Base-by-base conservation (phyloP, 1,140 invertebrate genomes). In the Drosophila parvula region DNA sequence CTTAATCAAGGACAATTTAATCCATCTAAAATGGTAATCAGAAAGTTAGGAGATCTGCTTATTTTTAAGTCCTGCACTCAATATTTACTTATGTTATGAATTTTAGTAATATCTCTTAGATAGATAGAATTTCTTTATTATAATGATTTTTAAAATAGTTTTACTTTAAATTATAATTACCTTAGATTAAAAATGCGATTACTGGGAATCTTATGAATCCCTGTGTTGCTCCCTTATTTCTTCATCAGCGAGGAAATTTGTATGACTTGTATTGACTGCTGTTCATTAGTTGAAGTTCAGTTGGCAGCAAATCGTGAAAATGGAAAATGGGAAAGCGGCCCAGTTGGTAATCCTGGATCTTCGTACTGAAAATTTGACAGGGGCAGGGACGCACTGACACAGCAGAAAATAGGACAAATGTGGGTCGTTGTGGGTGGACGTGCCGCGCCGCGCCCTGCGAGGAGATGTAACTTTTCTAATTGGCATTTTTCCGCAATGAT, bases 401-500 rank as follows among this genome's bases (percentile, higher is more conserved):
- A 47, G 74, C 67, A 63, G 47, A 68, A 78, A 56, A 51, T 55
- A 56, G 63, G 50, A 58, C 51, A 48, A 71, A 58, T 48, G 41
- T 14, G 16, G 44, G 59, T 64, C 34, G 30, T 16, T 51, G 61
- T 27, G 63, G 38, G 60, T 10, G 44, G 44, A 32, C 34, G 50
- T 12, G 56, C 22, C 22, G 22, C 22, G 1, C 22, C 22, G 1
- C 16, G n/a, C 0, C 43, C 36, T 34, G 41, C 61, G 16, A 34
- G 32, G 60, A 65, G 61, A 61, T 65, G 51, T 65, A 88, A 82
- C 79, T 86, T 86, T 86, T 86, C 71, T 86, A 86, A 86, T 86
- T 86, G 83, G 83, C 79, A 79, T 86, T 86, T 86, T 86, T 88
- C 76, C 77, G 79, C 83, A 77, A 83, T 79, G 84, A 86, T 86